Evolutionary conservation across 2,888 invertebrate species (phyloP).

Genomic region (Anodontia alba): DNA sequence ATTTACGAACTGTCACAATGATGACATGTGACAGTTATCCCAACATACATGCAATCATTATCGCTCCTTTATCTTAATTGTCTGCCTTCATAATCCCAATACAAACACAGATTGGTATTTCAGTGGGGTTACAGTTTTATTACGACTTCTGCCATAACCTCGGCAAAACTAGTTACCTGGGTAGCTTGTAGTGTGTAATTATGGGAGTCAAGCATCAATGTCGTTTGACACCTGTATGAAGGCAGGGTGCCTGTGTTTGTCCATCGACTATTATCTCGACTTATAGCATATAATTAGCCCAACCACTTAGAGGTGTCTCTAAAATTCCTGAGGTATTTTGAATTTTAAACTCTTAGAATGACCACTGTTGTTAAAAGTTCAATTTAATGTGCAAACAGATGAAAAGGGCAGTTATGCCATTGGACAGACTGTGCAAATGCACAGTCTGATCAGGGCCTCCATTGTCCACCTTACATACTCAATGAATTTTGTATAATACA

Average conservation of each 20-base stretch:
- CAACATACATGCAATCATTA: neutral
- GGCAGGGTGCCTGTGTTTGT: slow-evolving; percentile 8
- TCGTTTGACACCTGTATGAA: slow-evolving; percentile 12
- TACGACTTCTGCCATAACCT: neutral
- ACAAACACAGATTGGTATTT: slow-evolving; percentile 6
- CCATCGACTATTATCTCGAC: neutral
- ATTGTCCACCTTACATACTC: too few relatives aligned
- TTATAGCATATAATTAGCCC: neutral
- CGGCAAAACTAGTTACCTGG: neutral
- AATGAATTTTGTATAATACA: too few relatives aligned
- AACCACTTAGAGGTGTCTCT: neutral
- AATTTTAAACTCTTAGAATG: neutral
- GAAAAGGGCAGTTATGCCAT: too few relatives aligned
- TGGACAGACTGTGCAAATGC: too few relatives aligned
- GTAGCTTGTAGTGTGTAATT: neutral
- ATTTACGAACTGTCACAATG: neutral
- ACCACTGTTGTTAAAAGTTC: too few relatives aligned
- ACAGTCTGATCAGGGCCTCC: too few relatives aligned
- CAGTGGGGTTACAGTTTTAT: neutral
- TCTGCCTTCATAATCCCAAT: neutral
- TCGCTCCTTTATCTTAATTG: slow-evolving; percentile 9
- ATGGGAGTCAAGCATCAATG: neutral
- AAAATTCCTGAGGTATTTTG: neutral
- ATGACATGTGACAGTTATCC: slow-evolving; percentile 10
- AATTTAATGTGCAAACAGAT: too few relatives aligned